Evolutionary conservation across 2,888 invertebrate genomes (phyloP).

Genomic region (Fragum fragum): DNA sequence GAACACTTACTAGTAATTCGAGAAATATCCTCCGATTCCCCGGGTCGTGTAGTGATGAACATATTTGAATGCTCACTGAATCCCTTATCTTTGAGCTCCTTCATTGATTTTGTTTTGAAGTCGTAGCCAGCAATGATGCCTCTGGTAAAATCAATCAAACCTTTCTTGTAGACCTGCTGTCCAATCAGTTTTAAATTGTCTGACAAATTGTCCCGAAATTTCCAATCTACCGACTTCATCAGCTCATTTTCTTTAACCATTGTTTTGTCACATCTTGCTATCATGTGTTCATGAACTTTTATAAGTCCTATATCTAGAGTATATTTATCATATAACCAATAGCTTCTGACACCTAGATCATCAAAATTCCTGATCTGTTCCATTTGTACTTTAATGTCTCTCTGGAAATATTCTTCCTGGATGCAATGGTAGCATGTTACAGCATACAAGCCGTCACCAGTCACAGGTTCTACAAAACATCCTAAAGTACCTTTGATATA

Average conservation of each 20-base stretch:
- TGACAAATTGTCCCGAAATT: not conserved
- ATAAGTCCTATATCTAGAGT: slow-evolving; percentile 8
- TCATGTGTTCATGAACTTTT: slow-evolving; percentile 5
- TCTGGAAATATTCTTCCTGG: not conserved
- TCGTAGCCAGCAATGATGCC: slow-evolving; percentile 16
- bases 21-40: not conserved
- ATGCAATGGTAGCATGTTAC: slow-evolving; percentile 2
- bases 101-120: slow-evolving; percentile 7
- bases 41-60: not conserved
- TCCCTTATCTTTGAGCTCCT: not conserved
- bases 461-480: slow-evolving; percentile 20
- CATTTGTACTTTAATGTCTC: not conserved
- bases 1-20: too few species aligned
- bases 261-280: not conserved
- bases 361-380: not conserved
- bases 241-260: not conserved
- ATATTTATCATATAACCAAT: not conserved
- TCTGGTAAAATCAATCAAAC: not conserved
- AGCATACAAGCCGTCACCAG: not conserved
- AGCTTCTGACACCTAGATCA: slow-evolving; percentile 9
- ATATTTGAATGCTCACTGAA: slow-evolving; percentile 5
- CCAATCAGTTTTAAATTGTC: not conserved
- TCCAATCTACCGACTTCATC: not conserved
- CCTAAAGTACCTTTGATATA: not conserved
- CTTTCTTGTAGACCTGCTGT: slow-evolving; percentile 8